Percentiles rank a stretch among this genome's conserved stretches.
phyloP scores from a whole-genome alignment of 2,888 invertebrate species.

The Eilema griseolum region DNA sequence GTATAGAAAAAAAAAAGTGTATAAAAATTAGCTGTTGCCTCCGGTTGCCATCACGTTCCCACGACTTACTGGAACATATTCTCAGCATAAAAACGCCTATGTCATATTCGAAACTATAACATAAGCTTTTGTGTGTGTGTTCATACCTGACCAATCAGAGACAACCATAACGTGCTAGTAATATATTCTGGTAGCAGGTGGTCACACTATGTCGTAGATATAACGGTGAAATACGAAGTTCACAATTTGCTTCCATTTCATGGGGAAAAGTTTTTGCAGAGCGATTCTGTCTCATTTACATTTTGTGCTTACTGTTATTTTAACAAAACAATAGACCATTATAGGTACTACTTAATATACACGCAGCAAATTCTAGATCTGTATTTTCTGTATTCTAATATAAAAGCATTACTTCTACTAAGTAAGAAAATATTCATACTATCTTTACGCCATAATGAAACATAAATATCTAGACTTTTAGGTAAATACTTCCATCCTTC shows the following conservation, averaged over 20 bases:
- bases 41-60: too few relatives aligned
- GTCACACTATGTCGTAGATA: not conserved
- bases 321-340: too few relatives aligned
- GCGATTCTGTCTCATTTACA: not conserved
- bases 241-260: not conserved
- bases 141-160: not conserved
- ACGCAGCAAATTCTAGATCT: not conserved
- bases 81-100: too few relatives aligned
- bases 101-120: not conserved
- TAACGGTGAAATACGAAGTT: not conserved
- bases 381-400: not conserved
- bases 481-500: slow-evolving; percentile 27
- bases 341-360: too few relatives aligned
- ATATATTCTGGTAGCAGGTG: not conserved
- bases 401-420: too few relatives aligned
- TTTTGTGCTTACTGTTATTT: not conserved
- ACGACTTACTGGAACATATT: too few relatives aligned
- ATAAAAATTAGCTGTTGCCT: too few relatives aligned
- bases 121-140: not conserved
- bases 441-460: not conserved
- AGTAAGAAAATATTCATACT: not conserved
- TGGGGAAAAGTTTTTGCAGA: not conserved
- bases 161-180: not conserved
- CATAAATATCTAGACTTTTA: not conserved
- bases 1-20: too few relatives aligned